Base-by-base conservation (phyloP, 2,797 vertebrate species). In the Tokudaia muenninki region DNA sequence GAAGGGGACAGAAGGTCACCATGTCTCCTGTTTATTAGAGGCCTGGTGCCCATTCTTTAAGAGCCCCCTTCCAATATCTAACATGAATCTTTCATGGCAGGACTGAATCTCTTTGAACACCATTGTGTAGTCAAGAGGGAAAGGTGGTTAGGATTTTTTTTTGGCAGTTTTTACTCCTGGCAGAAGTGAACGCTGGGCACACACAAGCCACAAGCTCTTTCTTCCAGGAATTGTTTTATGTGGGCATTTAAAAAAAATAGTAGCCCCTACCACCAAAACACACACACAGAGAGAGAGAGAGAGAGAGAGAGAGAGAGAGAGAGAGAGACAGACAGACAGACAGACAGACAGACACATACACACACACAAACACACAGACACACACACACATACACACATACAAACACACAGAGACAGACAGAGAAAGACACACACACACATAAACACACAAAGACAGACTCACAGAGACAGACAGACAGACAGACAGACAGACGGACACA, bases 91-190 rank as follows among this genome's bases (percentile, higher is more conserved):
- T 96, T 95, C 96, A 92, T n/a, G 90, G 95, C 26, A 44, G 83
- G 72, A 84, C 94, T 97, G 79, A 96, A 93, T 84, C 70, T 95
- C 95, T 96, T 96, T 95, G 87, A 92, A 95, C 87, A 90, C 92
- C 52, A 70, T 96, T 96, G 90, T 96, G 22, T 80, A 84, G 79
- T 79, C 87, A 67, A 89, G 82, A 91, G 41, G 92, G 95, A 97
- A 94, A 87, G 65, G 81, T 97, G 84, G 91, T 94, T 92, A 94
- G 61, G 81, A 74, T 37, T 91, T 92, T 89, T 94, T 88, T 94
- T 95, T 93, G 96, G 75, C 90, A 92, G 86, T 82, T 94, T 91
- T 83, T 93, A 63, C 34, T 88, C 24, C 34, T 74, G 47, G 92
- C 17, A 94, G 78, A 95, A 94, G 1, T 90, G 91, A 95, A 95